Conservation (phyloP, 2,888 invertebrate genomes). For the Steromphala cineraria region DNA sequence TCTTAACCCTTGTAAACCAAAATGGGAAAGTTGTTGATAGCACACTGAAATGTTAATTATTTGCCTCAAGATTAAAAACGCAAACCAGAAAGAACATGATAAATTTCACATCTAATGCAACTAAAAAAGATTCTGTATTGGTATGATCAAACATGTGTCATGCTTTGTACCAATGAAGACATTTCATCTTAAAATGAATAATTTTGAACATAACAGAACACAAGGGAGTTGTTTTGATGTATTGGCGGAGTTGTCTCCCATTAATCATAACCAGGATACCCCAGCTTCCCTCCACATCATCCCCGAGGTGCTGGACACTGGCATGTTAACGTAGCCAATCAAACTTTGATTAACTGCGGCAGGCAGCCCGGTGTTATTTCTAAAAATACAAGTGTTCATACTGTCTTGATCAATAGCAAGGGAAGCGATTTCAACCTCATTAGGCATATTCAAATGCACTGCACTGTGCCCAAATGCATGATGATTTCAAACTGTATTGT, state of each 20-base stretch:
- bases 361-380: background rate
- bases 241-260: constrained; percentile 8
- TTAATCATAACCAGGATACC: background rate
- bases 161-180: too few species aligned
- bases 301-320: background rate
- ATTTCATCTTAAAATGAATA: too few species aligned
- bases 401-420: background rate
- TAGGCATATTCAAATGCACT: background rate
- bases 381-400: constrained; percentile 2
- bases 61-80: too few species aligned
- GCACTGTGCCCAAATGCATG: background rate
- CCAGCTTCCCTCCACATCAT: background rate
- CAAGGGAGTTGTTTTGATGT: constrained; percentile 80
- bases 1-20: too few species aligned
- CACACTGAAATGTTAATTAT: too few species aligned
- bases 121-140: too few species aligned
- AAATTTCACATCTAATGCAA: too few species aligned
- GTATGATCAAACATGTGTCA: too few species aligned
- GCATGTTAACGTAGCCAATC: background rate
- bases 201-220: too few species aligned
- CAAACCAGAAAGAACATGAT: too few species aligned
- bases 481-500: background rate
- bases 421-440: background rate
- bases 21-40: too few species aligned
- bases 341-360: background rate